A percentile compares a stretch with the other conserved stretches of the same genome.
Conservation (phyloP, 1,140 invertebrate species). For the Orchesella cincta region DNA sequence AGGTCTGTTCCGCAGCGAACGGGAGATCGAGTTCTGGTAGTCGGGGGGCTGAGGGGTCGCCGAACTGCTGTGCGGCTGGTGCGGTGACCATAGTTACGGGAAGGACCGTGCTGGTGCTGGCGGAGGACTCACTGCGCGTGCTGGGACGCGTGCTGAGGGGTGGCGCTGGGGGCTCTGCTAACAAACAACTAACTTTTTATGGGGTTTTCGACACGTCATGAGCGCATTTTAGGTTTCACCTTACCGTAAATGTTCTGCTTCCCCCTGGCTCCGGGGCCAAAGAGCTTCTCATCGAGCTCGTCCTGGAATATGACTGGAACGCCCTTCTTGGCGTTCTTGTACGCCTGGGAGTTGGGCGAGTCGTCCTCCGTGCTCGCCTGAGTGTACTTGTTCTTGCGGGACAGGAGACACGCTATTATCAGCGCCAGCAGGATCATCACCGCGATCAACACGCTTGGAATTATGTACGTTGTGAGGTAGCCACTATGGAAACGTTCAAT, state of each 20-base stretch:
- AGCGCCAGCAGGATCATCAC: slow-evolving; percentile 83
- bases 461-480: slow-evolving; percentile 84
- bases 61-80: neutral
- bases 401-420: slow-evolving; percentile 84
- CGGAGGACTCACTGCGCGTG: neutral
- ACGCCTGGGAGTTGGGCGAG: slow-evolving; percentile 48
- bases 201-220: too few relatives aligned
- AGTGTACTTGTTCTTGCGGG: slow-evolving; percentile 64
- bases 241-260: slow-evolving; percentile 14
- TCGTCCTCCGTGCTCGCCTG: slow-evolving; percentile 52
- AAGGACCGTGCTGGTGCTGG: neutral
- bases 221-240: too few relatives aligned
- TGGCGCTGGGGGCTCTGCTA: neutral
- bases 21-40: slow-evolving; percentile 1
- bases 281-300: slow-evolving; percentile 74
- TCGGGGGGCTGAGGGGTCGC: neutral
- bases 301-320: slow-evolving; percentile 90
- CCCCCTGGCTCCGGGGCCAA: neutral
- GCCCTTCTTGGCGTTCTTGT: slow-evolving; percentile 78
- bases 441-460: slow-evolving; percentile 85
- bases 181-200: neutral
- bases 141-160: neutral
- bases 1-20: neutral
- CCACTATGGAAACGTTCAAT: neutral
- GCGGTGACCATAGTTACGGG: neutral